Percentiles rank a stretch among this genome's conserved stretches.
phyloP scores from a whole-genome alignment of 2,797 vertebrate genomes.

The Pristis pectinata region DNA sequence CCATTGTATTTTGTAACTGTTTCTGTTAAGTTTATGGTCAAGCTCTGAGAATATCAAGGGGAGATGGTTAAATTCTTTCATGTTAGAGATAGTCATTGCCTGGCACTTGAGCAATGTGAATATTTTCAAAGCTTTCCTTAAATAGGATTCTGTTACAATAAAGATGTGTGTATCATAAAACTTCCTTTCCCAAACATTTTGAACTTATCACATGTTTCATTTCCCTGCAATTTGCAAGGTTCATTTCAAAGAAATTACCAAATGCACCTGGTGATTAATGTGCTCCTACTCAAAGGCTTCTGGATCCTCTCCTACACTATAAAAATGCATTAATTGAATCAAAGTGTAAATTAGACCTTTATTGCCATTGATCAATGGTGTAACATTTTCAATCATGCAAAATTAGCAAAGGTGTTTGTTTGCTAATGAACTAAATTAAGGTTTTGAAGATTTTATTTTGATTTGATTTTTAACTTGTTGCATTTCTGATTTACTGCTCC shows the following conservation, averaged over 20 bases:
- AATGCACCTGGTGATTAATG: not conserved
- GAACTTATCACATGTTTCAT: not conserved
- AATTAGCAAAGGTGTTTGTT: constrained; percentile 1
- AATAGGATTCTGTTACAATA: not conserved
- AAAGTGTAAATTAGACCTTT: not conserved
- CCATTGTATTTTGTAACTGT: too few relatives aligned
- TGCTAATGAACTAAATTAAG: not conserved
- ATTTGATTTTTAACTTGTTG: not conserved
- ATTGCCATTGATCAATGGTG: constrained; percentile 16
- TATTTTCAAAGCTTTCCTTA: not conserved
- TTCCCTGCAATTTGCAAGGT: constrained; percentile 3
- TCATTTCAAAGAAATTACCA: not conserved
- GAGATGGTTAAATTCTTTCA: too few relatives aligned
- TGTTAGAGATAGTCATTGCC: too few relatives aligned
- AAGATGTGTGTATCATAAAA: not conserved
- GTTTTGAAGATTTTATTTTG: not conserved
- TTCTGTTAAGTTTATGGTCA: too few relatives aligned
- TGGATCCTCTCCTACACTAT: not conserved
- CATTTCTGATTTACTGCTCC: not conserved
- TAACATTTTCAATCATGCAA: constrained; percentile 25
- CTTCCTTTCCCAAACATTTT: not conserved
- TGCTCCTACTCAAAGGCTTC: not conserved
- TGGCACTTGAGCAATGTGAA: too few relatives aligned
- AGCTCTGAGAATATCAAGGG: too few relatives aligned
- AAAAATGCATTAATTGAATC: constrained; percentile 20